Evolutionary conservation across 2,888 invertebrate species (phyloP).

Genomic region (Ennomos erosarius): DNA sequence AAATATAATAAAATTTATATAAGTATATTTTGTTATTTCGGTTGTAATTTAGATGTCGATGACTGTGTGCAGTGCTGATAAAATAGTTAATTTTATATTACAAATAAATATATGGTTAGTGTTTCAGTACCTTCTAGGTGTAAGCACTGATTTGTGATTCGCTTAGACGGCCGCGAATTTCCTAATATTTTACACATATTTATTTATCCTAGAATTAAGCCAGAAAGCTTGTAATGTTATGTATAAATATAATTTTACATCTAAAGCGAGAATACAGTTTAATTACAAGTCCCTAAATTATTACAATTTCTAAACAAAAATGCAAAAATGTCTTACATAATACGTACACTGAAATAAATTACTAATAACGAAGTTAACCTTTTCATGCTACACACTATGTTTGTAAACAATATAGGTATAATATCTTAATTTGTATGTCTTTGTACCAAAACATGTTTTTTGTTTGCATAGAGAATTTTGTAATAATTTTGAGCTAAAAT

Average conservation of each 20-base stretch:
- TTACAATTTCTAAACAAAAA: constrained; percentile 72
- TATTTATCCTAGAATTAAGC: constrained; percentile 40
- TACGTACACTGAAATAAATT: constrained; percentile 70
- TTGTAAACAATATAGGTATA: constrained; percentile 76
- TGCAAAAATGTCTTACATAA: constrained; percentile 68
- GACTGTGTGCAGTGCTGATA: constrained; percentile 12
- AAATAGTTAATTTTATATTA: constrained; percentile 33
- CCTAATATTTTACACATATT: constrained; percentile 36
- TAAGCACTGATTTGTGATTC: constrained; percentile 13
- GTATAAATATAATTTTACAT: constrained; percentile 55
- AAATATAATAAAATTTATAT: no score
- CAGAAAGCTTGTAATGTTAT: constrained; percentile 43
- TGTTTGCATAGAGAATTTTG: constrained; percentile 57
- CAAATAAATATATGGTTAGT: constrained; percentile 29
- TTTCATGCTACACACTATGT: constrained; percentile 62
- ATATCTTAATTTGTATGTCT: constrained; percentile 82
- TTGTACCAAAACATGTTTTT: constrained; percentile 79
- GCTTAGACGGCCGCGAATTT: neutral
- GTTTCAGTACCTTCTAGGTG: constrained; percentile 12
- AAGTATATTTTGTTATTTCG: constrained; percentile 2
- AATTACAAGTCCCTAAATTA: constrained; percentile 67
- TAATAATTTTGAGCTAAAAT: constrained; percentile 60
- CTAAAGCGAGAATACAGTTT: constrained; percentile 62
- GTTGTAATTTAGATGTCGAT: constrained; percentile 1
- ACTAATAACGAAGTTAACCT: constrained; percentile 62